Evolutionary conservation across 2,113 vertebrate genomes (phyloP).

Genomic region (Neolamprologus falcicula): DNA sequence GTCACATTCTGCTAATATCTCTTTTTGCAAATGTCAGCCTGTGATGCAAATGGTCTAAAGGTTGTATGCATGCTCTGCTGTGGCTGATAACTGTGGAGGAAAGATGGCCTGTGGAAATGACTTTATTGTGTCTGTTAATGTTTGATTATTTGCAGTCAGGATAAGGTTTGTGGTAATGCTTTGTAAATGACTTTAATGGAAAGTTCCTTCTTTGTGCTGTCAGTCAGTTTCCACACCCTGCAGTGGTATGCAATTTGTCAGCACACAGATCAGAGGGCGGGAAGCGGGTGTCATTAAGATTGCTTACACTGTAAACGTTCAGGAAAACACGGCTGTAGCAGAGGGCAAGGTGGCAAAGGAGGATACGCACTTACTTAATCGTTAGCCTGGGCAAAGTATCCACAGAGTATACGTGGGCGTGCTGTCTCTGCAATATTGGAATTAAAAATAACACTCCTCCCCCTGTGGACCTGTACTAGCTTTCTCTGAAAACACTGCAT

Average conservation of each 20-base stretch:
- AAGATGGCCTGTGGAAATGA: not conserved
- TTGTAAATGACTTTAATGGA: not conserved
- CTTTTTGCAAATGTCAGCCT: not conserved
- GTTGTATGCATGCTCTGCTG: not conserved
- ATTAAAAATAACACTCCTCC: conserved; percentile 53
- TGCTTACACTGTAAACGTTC: conserved; percentile 39
- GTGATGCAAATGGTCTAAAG: not conserved
- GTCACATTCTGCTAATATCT: not conserved
- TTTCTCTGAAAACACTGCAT: not conserved
- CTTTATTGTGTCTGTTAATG: conserved; percentile 11
- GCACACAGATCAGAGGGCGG: conserved; percentile 14
- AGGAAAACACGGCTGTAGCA: conserved; percentile 26
- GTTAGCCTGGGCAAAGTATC: not conserved
- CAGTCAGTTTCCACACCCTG: conserved; percentile 5
- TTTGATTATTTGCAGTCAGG: conserved; percentile 4
- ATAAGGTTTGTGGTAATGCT: not conserved
- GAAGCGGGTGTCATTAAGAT: conserved; percentile 35
- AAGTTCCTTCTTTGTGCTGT: not conserved
- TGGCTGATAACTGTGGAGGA: not conserved
- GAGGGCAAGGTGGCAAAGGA: not conserved
- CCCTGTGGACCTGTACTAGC: not conserved
- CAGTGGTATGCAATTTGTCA: conserved; percentile 39
- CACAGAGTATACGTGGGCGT: not conserved
- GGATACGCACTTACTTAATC: not conserved
- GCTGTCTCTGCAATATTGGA: conserved; percentile 30